Conservation (phyloP, 1,140 invertebrate genomes). For the Planococcus citri region DNA sequence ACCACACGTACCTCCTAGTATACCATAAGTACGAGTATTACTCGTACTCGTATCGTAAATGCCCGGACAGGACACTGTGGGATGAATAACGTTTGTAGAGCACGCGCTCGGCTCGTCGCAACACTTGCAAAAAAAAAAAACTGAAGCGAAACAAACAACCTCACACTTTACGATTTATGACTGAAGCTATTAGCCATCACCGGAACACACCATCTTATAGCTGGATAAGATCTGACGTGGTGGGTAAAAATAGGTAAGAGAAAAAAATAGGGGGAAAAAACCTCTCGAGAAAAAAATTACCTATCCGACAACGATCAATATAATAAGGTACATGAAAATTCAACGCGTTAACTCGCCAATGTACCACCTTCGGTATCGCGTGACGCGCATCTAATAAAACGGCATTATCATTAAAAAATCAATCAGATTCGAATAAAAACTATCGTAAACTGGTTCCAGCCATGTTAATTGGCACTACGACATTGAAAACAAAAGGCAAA, state of each 20-base stretch:
- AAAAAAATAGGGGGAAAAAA: no score
- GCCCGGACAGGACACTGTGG: no score
- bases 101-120: no score
- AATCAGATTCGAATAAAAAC: constrained; percentile 7
- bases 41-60: no score
- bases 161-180: background rate
- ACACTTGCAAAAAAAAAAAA: no score
- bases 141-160: background rate
- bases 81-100: no score
- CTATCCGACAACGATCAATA: background rate
- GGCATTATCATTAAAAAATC: constrained; percentile 4
- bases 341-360: background rate
- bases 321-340: background rate
- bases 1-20: no score
- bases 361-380: constrained; percentile 5
- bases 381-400: constrained; percentile 2
- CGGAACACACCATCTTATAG: background rate
- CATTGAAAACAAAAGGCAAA: constrained; percentile 3
- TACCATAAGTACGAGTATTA: no score
- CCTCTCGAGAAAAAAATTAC: background rate
- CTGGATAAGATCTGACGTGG: background rate
- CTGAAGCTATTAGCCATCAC: background rate
- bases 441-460: constrained; percentile 1
- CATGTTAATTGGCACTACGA: constrained; percentile 1
- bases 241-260: background rate